Evolutionary conservation across 2,797 vertebrate species (phyloP).

Genomic region (Okamejei kenojei): DNA sequence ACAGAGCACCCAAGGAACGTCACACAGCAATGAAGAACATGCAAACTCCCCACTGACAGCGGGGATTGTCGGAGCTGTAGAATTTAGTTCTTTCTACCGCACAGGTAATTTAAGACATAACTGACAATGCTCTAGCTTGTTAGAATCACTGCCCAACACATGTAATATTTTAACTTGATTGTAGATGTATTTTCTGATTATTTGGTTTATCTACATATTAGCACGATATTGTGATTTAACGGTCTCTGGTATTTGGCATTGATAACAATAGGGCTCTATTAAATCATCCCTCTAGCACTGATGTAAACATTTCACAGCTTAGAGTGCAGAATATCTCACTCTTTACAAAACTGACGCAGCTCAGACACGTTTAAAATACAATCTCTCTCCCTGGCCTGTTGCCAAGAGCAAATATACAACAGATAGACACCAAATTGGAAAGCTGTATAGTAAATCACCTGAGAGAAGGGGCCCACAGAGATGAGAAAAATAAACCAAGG

Average conservation of each 20-base stretch:
- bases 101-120: background rate
- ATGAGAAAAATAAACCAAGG: background rate
- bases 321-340: background rate
- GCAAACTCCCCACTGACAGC: too few relatives aligned
- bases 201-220: constrained; percentile 14
- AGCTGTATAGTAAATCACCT: constrained; percentile 23
- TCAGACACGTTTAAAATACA: background rate
- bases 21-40: too few relatives aligned
- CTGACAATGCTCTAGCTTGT: background rate
- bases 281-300: background rate
- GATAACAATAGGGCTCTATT: background rate
- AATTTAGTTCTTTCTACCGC: background rate
- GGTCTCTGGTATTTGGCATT: background rate
- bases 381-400: background rate
- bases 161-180: background rate
- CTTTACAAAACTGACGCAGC: background rate
- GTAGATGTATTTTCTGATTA: background rate
- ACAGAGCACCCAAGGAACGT: too few relatives aligned
- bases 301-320: background rate
- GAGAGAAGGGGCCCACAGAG: constrained; percentile 1
- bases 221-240: background rate
- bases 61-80: background rate
- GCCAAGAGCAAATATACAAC: background rate
- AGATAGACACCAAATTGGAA: constrained; percentile 5
- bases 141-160: background rate